These are phyloP conservation scores for Lamproptera curius DNA, from an alignment of 2,888 invertebrate species.

Conservation along the genomic window DNA sequence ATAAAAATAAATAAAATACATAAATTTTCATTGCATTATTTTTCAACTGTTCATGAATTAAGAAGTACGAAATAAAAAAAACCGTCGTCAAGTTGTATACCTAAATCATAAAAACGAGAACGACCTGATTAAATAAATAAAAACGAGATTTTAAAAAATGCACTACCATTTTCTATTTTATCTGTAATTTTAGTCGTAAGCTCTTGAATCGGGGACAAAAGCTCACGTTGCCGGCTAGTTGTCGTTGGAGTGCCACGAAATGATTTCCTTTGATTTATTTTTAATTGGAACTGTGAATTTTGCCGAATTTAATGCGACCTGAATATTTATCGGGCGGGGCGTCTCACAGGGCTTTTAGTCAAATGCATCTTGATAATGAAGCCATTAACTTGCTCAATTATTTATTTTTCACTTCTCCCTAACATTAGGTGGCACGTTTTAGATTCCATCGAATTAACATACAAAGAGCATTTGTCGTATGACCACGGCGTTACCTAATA, in stretches of 20 bases:
- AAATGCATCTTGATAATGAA: slow-evolving; percentile 17
- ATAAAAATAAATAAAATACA: no score
- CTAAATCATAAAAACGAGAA: background rate
- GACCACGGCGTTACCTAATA: no score
- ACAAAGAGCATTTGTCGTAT: no score
- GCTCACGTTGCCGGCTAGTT: background rate
- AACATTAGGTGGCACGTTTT: background rate
- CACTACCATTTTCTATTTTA: background rate
- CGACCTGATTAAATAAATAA: background rate
- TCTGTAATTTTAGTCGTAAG: background rate
- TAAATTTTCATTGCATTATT: background rate
- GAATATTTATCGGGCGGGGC: slow-evolving; percentile 18
- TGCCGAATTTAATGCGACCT: slow-evolving; percentile 15
- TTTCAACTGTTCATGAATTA: background rate
- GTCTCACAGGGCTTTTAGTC: slow-evolving; percentile 20
- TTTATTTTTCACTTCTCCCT: slow-evolving; percentile 9
- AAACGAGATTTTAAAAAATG: background rate
- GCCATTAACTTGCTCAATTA: slow-evolving; percentile 9
- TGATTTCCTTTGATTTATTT: slow-evolving; percentile 11
- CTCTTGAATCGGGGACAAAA: background rate
- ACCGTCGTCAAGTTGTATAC: no score
- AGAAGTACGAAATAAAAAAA: background rate
- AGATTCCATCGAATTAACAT: no score
- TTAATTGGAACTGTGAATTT: slow-evolving; percentile 12
- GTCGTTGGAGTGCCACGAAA: background rate